Evolutionary conservation across 2,113 vertebrate genomes (phyloP).

Genomic region (Phalacrocorax pelagicus): DNA sequence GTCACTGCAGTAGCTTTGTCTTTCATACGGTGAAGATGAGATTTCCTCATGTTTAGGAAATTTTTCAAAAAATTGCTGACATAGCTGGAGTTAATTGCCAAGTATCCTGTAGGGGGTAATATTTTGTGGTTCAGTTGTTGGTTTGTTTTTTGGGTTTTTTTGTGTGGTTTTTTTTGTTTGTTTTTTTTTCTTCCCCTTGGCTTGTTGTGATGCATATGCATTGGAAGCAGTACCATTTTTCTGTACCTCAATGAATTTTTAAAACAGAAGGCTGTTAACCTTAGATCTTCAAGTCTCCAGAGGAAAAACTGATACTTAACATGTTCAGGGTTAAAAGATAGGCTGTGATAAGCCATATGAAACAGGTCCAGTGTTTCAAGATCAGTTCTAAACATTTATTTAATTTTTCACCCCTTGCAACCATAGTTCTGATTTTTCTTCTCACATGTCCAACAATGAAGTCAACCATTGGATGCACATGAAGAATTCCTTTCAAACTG

Average conservation of each 20-base stretch:
- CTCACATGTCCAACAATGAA: not conserved
- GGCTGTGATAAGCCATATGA: constrained; percentile 52
- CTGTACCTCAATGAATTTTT: constrained; percentile 77
- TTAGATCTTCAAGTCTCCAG: constrained; percentile 69
- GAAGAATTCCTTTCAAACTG: not conserved
- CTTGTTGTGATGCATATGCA: constrained; percentile 64
- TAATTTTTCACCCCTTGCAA: not conserved
- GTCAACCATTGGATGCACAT: not conserved
- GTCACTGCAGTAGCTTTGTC: constrained; percentile 78
- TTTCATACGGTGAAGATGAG: constrained; percentile 75
- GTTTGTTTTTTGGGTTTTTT: not conserved
- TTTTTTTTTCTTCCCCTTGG: constrained; percentile 4
- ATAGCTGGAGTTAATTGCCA: constrained; percentile 86
- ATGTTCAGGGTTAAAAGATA: constrained; percentile 69
- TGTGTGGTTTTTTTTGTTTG: not conserved
- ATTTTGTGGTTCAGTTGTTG: not conserved
- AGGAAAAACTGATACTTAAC: constrained; percentile 62
- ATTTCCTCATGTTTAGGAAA: constrained; percentile 79
- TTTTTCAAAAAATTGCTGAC: constrained; percentile 91
- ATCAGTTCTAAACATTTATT: constrained; percentile 21
- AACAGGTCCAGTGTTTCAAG: constrained; percentile 30
- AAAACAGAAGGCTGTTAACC: constrained; percentile 75
- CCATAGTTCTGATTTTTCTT: not conserved
- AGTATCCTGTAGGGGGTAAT: constrained; percentile 74
- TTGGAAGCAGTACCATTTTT: constrained; percentile 59